phyloP scores from a whole-genome alignment of 2,113 vertebrate genomes.

The Montifringilla adamsi region DNA sequence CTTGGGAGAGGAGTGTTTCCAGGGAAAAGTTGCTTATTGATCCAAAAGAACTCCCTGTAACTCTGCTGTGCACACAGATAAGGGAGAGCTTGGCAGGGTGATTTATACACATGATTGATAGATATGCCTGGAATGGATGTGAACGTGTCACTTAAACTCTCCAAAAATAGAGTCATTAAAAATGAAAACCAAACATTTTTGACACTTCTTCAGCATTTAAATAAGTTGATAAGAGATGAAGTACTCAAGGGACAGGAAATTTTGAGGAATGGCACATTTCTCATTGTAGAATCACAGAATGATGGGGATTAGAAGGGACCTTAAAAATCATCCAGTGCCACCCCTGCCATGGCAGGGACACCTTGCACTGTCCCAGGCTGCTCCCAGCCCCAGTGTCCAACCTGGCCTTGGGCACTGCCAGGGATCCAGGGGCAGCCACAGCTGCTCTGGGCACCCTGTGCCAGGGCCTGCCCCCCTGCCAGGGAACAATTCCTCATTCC shows the following conservation, averaged over 20 bases:
- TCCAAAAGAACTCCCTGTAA: neutral
- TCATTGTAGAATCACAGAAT: rapidly evolving
- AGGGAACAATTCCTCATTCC: neutral
- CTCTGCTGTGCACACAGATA: neutral
- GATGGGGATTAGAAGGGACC: neutral
- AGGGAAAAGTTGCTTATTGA: constrained; percentile 30
- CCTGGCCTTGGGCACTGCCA: neutral
- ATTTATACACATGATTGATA: neutral
- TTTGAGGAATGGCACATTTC: neutral
- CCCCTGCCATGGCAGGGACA: neutral
- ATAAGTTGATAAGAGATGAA: neutral
- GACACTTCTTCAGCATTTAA: neutral
- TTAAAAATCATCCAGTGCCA: rapidly evolving
- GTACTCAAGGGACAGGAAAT: neutral
- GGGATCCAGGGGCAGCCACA: neutral
- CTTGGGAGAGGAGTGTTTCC: neutral
- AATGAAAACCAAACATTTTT: constrained; percentile 1
- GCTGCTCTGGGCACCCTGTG: neutral
- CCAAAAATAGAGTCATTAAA: neutral
- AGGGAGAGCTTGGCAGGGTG: neutral
- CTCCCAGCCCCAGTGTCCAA: neutral
- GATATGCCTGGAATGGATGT: neutral
- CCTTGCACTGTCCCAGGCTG: neutral
- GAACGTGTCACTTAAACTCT: neutral
- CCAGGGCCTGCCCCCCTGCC: neutral